Evolutionary conservation across 2,888 invertebrate species (phyloP), one percentile per base, ranked within the genome.

Genomic region (Agelastica alni): DNA sequence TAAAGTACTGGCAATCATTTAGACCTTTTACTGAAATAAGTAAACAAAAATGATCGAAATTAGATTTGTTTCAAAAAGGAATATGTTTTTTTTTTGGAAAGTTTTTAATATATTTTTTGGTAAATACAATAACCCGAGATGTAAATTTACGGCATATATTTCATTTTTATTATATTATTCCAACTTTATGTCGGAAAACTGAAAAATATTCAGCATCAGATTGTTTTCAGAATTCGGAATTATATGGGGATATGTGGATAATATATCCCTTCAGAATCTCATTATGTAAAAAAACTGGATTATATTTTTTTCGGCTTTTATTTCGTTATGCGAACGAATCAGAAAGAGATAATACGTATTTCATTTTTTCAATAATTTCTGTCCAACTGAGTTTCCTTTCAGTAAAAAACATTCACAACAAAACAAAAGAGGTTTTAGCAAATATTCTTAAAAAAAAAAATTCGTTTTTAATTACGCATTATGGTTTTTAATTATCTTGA

Each of bases 191-290:
- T 42, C 34, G 32, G 39, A 47, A 46, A 47, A 43, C 34, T 46
- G 51, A 49, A 47, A 53, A 53, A 55, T 53, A 47, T 53, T 60
- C 43, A 48, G 42, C 43, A 41, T 49, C 51, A 58, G 49, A 60
- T 58, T 60, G 52, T 58, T 53, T 52, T 56, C 54, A 34, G 56
- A 60, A 60, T 60, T 51, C 41, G 37, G 44, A 54, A 56, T 54
- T 52, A 52, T 37, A 51, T 45, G 45, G 13, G 45, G 28, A 44
- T 43, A 34, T 36, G 31, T 31, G 44, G 44, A 30, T 32, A 26
- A 47, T 56, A 51, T 56, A 57, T 53, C 39, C 26, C 14, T 28
- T 28, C 28, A 28, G 56, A 57, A 57, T 57, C 41, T 49, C 56
- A 48, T 57, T 53, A 53, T 57, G 42, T 39, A 48, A 53, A 56